phyloP scores from a whole-genome alignment of 2,888 invertebrate species.

The Camponotus fellah region DNA sequence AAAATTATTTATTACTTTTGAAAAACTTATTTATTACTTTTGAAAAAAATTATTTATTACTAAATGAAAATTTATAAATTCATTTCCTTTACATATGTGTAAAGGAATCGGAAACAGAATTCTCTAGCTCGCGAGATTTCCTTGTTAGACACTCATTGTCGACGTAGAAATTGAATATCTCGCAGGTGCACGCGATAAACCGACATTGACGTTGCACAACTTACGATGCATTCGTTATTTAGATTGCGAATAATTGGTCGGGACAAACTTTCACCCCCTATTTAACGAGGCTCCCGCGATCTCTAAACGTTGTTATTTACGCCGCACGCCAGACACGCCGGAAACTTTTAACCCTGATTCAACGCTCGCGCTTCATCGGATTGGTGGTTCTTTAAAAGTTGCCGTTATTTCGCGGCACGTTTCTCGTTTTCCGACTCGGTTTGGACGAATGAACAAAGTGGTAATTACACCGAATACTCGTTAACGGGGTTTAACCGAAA shows the following conservation, averaged over 20 bases:
- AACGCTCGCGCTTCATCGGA: constrained; percentile 42
- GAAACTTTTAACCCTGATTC: constrained; percentile 66
- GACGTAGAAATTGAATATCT: constrained; percentile 29
- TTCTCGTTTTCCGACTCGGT: constrained; percentile 45
- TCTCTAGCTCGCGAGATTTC: too few species aligned
- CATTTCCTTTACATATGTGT: too few species aligned
- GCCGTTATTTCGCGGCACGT: constrained; percentile 47
- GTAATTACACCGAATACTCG: constrained; percentile 60
- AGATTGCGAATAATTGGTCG: constrained; percentile 67
- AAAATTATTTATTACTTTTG: too few species aligned
- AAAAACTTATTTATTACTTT: too few species aligned
- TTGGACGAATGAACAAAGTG: constrained; percentile 54
- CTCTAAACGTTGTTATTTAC: constrained; percentile 77
- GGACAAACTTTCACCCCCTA: constrained; percentile 63
- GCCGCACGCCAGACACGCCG: constrained; percentile 29
- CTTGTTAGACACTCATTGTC: too few species aligned
- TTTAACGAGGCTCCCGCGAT: constrained; percentile 69
- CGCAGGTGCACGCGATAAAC: constrained; percentile 7
- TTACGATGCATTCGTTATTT: constrained; percentile 69
- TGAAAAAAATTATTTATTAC: too few species aligned
- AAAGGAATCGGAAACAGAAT: too few species aligned
- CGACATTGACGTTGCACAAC: constrained; percentile 48
- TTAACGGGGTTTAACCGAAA: constrained; percentile 53
- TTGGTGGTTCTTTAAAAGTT: constrained; percentile 59
- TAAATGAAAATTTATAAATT: too few species aligned